Evolutionary conservation across 1,140 invertebrate genomes (phyloP).

Genomic region (Steinernema feltiae): DNA sequence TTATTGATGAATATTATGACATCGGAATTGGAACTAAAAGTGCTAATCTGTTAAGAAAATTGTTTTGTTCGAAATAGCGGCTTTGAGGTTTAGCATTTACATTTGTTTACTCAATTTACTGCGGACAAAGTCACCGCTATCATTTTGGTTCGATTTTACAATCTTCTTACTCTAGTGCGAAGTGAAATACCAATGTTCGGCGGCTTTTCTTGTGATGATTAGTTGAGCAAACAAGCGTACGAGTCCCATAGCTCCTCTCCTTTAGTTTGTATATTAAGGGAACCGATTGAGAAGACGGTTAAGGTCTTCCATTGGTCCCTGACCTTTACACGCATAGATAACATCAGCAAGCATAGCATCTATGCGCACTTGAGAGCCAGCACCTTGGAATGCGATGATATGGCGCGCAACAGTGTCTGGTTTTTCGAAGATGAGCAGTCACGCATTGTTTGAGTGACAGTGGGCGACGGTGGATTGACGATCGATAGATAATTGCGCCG

Average conservation of each 20-base stretch:
- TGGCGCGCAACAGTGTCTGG: background rate
- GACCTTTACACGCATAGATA: background rate
- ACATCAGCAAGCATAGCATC: too few relatives aligned
- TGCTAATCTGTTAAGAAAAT: too few relatives aligned
- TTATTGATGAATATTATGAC: too few relatives aligned
- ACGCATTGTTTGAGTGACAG: background rate
- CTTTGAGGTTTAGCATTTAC: background rate
- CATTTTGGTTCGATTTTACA: background rate
- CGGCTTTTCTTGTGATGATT: conserved; percentile 8
- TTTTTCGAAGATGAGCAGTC: background rate
- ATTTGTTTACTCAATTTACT: background rate
- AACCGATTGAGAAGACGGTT: background rate
- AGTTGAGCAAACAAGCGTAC: background rate
- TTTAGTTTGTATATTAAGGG: background rate
- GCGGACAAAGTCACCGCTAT: background rate
- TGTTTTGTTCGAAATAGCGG: background rate
- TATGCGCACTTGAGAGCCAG: too few relatives aligned
- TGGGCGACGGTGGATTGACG: background rate
- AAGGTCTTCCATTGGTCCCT: background rate
- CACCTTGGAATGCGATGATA: too few relatives aligned
- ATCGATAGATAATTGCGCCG: background rate
- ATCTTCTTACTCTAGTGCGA: background rate
- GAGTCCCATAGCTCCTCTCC: background rate
- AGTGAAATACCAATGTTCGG: background rate
- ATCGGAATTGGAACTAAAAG: too few relatives aligned